Base-by-base conservation (phyloP, 2,797 vertebrate genomes). In the Xenops minutus region DNA sequence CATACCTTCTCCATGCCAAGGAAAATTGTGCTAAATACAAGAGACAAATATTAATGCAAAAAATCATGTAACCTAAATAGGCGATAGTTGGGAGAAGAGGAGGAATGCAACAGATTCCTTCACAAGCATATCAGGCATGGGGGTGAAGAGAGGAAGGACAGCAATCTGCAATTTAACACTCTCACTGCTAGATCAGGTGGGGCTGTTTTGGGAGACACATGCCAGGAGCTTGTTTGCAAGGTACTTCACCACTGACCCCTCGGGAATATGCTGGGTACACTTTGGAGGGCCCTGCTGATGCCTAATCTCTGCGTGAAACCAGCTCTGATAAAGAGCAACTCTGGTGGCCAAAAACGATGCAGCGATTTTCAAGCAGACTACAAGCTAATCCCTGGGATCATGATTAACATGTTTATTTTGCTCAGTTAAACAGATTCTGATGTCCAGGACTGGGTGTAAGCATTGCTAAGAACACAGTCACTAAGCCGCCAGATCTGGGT, bases 321-420 rank as follows among this genome's bases (percentile, higher is more conserved):
- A 0, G 49, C 68, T 91, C 56, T 80, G 89, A 96, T 91, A 95
- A 92, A 91, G 52, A 92, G 23, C 20, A 87, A 37, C 46, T 77
- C 56, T 64, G 52, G 56, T 92, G 79, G 89, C 93, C 93, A 96
- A 95, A 93, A 94, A 85, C 37, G 24, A 62, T 34, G 56, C 30
- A 74, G 41, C 0, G 7, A 76, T 95, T 91, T 92, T 92, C 62
- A 54, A 77, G 81, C 87, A 64, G 56, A 55, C 68, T 83, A 62
- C 54, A 78, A 62, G 51, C 41, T 93, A 95, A 96, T 97, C 93
- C 92, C 41, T 7, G 7, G 77, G 72, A 94, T 95, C 93, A 94
- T 80, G 84, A 95, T 91, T 88, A 95, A 88, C 78, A 58, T 94
- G 87, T 95, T 95, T 96, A 82, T 92, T 96, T 97, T 94, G 54